Percentiles rank a stretch among this genome's conserved stretches.
phyloP scores from a whole-genome alignment of 2,888 invertebrate genomes.

The Drosophila planitibia region DNA sequence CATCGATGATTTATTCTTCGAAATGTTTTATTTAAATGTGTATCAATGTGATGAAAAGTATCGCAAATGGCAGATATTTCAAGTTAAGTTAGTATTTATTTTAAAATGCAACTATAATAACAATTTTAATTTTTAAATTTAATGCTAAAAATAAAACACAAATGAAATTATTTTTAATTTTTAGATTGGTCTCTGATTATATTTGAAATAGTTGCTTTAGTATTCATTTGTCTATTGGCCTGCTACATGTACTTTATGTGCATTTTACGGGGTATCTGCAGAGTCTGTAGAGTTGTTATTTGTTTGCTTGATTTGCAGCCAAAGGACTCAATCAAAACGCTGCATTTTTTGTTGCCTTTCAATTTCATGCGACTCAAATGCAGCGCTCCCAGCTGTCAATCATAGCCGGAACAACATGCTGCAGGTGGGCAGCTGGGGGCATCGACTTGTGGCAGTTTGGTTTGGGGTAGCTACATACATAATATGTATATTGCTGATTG shows the following conservation, averaged over 20 bases:
- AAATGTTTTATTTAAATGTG: too few relatives aligned
- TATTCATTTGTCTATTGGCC: neutral
- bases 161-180: neutral
- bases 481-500: constrained; percentile 54
- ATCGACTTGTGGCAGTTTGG: neutral
- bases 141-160: neutral
- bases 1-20: too few relatives aligned
- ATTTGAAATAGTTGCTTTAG: neutral
- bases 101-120: neutral
- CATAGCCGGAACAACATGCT: constrained; percentile 56
- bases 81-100: too few relatives aligned
- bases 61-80: too few relatives aligned
- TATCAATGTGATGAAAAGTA: neutral
- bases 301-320: neutral
- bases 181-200: neutral
- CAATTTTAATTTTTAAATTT: neutral
- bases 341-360: constrained; percentile 64
- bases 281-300: neutral
- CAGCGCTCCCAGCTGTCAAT: constrained; percentile 76
- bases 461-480: neutral
- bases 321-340: constrained; percentile 71
- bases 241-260: neutral
- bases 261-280: constrained; percentile 15
- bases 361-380: constrained; percentile 68
- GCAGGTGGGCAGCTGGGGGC: constrained; percentile 61